Percentiles rank a stretch among this genome's conserved stretches.
Evolutionary conservation across 2,888 invertebrate genomes (phyloP).

Genomic region (Lithophane leautieri): DNA sequence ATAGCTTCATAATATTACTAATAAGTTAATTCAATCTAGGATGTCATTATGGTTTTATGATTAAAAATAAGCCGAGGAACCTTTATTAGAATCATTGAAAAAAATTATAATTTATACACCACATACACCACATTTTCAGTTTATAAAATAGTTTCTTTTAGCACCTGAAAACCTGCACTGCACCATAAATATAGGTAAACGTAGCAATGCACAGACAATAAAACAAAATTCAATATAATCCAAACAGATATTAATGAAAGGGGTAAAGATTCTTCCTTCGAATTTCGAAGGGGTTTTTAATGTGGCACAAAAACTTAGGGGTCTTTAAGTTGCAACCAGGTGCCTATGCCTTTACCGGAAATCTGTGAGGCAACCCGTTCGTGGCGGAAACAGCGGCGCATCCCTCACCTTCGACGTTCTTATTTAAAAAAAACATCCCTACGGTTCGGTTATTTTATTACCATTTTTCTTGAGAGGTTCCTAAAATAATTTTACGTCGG

Average conservation of each 20-base stretch:
- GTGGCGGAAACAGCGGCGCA: slow-evolving; percentile 85
- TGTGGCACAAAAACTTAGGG: slow-evolving; percentile 82
- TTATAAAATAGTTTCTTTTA: no score
- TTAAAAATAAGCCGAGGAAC: no score
- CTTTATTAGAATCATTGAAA: no score
- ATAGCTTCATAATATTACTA: no score
- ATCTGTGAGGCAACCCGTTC: slow-evolving; percentile 88
- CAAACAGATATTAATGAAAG: slow-evolving; percentile 77
- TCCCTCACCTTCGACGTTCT: slow-evolving; percentile 82
- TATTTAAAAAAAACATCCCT: slow-evolving; percentile 79
- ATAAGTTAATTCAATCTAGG: no score
- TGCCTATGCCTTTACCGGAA: slow-evolving; percentile 87
- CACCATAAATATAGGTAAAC: no score
- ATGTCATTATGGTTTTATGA: no score
- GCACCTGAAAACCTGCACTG: no score
- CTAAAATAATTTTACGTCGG: slow-evolving; percentile 54
- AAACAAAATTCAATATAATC: slow-evolving; percentile 30
- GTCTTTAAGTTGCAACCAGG: slow-evolving; percentile 83
- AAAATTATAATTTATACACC: no score
- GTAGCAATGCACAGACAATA: slow-evolving; percentile 2
- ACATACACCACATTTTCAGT: no score
- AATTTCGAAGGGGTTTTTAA: slow-evolving; percentile 81
- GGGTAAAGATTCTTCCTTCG: slow-evolving; percentile 83
- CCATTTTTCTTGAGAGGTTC: slow-evolving; percentile 62
- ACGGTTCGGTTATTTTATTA: slow-evolving; percentile 68